Evolutionary conservation across 2,797 vertebrate genomes (phyloP).

Genomic region (Danio tinwini): DNA sequence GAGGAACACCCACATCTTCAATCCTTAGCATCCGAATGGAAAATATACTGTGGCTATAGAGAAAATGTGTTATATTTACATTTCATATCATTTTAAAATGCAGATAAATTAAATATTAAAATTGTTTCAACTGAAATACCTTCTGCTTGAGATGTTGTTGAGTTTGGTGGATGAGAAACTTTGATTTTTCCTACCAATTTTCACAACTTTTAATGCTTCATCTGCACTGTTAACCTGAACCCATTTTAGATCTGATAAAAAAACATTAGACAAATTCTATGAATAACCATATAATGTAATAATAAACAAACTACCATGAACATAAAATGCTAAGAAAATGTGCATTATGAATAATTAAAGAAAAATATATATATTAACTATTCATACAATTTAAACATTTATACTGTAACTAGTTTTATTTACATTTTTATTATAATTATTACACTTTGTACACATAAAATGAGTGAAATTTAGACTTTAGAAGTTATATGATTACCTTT

Average conservation of each 20-base stretch:
- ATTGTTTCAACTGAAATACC: conserved; percentile 67
- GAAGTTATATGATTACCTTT: conserved; percentile 77
- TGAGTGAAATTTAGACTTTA: neutral
- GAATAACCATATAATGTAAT: neutral
- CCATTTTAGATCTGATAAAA: conserved; percentile 83
- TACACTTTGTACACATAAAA: conserved; percentile 1
- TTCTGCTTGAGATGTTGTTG: conserved; percentile 86
- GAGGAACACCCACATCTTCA: conserved; percentile 76
- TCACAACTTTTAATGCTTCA: conserved; percentile 83
- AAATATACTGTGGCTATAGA: conserved; percentile 85
- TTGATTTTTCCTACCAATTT: conserved; percentile 83
- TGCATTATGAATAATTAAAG: no score
- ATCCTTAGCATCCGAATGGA: conserved; percentile 84
- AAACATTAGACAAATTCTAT: neutral
- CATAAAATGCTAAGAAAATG: neutral
- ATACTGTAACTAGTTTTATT: neutral
- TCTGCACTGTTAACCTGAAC: conserved; percentile 82
- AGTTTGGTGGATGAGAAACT: conserved; percentile 85
- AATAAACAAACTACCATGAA: neutral
- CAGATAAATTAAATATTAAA: neutral
- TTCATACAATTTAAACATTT: neutral
- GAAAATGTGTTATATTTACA: conserved; percentile 1
- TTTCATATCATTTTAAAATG: neutral
- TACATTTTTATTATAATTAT: neutral
- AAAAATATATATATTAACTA: neutral